Percentiles rank a stretch among this genome's conserved stretches.
Evolutionary conservation across 2,888 invertebrate genomes (phyloP).

Genomic region (Dendrolimus houi): DNA sequence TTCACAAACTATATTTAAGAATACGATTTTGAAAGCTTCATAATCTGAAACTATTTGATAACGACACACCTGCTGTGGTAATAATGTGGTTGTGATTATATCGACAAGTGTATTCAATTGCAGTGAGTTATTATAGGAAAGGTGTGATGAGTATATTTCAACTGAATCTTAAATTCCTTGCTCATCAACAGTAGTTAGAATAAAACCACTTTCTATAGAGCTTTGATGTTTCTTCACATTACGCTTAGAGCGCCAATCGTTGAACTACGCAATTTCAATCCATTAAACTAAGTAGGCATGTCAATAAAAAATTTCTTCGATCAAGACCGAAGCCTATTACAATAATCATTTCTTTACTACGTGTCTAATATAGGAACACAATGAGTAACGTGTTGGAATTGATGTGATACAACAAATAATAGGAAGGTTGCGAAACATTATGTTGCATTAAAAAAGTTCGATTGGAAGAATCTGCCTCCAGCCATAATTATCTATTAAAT

Average conservation of each 20-base stretch:
- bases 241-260: constrained; percentile 5
- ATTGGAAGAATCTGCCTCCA: background rate
- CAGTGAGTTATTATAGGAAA: no score
- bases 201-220: background rate
- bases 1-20: no score
- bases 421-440: constrained; percentile 8
- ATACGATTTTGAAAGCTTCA: no score
- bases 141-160: no score
- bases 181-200: background rate
- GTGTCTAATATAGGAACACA: constrained; percentile 39
- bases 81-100: no score
- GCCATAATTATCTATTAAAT: no score
- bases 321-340: constrained; percentile 23
- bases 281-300: constrained; percentile 20
- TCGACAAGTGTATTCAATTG: no score
- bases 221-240: constrained; percentile 1
- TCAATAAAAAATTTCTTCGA: constrained; percentile 26
- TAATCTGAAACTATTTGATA: no score
- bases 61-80: no score
- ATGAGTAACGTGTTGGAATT: constrained; percentile 17
- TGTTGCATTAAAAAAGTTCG: background rate
- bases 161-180: no score
- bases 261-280: constrained; percentile 21
- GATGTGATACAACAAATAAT: constrained; percentile 12
- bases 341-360: constrained; percentile 27